These are phyloP conservation scores for Rhinolophus ferrumequinum DNA, from an alignment of 2,113 vertebrate genomes.

Conservation along the genomic window DNA sequence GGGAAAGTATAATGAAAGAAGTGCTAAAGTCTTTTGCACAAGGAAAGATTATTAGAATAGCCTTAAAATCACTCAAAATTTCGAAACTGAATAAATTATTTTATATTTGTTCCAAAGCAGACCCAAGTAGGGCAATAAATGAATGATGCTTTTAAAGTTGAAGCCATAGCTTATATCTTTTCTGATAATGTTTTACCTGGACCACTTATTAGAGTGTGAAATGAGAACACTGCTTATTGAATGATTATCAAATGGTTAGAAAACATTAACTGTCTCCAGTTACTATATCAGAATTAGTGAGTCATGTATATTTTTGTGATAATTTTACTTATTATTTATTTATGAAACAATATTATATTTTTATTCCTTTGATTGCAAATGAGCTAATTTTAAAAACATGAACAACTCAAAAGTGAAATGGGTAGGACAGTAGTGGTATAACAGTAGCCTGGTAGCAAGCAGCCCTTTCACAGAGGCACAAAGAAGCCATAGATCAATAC, in stretches of 20 bases:
- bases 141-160: background rate
- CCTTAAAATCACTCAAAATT: background rate
- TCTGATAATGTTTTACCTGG: background rate
- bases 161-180: background rate
- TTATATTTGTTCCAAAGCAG: background rate
- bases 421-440: background rate
- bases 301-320: background rate
- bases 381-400: background rate
- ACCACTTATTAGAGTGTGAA: background rate
- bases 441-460: background rate
- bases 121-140: background rate
- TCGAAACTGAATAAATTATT: background rate
- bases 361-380: background rate
- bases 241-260: background rate
- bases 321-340: background rate
- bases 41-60: background rate
- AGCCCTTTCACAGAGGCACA: background rate
- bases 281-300: background rate
- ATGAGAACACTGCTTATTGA: background rate
- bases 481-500: background rate
- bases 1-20: background rate
- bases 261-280: background rate
- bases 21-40: background rate
- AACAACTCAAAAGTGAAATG: background rate
- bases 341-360: background rate